phyloP scores from a whole-genome alignment of 2,113 vertebrate species.

The Lathamus discolor region DNA sequence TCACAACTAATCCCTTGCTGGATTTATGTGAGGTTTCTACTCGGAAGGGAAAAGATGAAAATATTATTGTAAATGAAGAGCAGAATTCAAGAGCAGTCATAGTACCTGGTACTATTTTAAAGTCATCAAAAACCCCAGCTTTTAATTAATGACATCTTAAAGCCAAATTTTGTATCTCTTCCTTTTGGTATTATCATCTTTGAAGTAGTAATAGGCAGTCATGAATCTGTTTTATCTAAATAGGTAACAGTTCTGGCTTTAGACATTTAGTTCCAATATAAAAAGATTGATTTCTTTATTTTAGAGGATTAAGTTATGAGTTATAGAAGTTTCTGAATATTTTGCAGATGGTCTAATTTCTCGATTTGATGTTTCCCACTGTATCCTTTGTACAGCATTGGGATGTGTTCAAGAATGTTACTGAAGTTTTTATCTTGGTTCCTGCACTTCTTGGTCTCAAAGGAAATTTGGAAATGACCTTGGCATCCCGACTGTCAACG shows the following conservation, averaged over 20 bases:
- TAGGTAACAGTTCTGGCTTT: background rate
- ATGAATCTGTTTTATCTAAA: background rate
- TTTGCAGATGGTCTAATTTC: background rate
- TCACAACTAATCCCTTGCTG: background rate
- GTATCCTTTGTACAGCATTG: slow-evolving; percentile 83
- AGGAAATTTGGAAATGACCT: slow-evolving; percentile 98
- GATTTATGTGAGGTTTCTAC: background rate
- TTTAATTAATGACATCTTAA: background rate
- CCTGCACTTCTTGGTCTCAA: slow-evolving; percentile 96
- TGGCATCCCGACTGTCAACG: slow-evolving; percentile 95
- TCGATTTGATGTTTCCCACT: background rate
- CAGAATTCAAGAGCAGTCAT: background rate
- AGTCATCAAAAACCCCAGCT: background rate
- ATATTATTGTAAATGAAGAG: background rate
- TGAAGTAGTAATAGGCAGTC: background rate
- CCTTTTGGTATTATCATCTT: background rate
- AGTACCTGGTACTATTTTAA: background rate
- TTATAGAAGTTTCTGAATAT: background rate
- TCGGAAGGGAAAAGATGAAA: background rate
- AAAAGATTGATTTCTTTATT: background rate
- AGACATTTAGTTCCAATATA: background rate
- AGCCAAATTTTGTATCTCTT: background rate
- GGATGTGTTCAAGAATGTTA: slow-evolving; percentile 93
- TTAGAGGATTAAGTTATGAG: background rate
- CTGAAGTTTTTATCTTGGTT: slow-evolving; percentile 98